Base-by-base conservation (phyloP, 2,113 vertebrate genomes). In the Rhombomys opimus region DNA sequence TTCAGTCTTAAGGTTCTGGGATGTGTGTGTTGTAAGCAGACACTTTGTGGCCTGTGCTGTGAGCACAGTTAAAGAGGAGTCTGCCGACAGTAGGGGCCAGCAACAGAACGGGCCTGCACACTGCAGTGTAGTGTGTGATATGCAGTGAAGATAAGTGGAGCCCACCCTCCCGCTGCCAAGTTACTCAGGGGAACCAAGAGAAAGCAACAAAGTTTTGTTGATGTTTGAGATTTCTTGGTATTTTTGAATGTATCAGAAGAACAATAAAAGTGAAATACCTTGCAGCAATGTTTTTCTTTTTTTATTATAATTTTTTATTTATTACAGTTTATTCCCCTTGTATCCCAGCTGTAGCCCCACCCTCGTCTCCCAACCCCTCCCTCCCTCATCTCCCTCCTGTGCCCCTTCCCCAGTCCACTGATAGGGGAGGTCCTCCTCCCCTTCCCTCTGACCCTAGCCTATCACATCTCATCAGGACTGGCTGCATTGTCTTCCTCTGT, bases 261-360 rank as follows among this genome's bases (percentile, higher is more conserved):
- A 80, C 75, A 30, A 46, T 93, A 76, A 80, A 80, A 87, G 4
- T 85, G 38, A 92, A 96, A 91, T 57, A 38, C 76, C 68, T 94
- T 78, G 2, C 32, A 27, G 13, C 84, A 46, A 46, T 46, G 46
- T 46, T 46, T 46, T 46, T 5, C 46, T 46, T 46, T 46, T 46
- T 46, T 46, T 46, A 46, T 5, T 46, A 46, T 46, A 46, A 46
- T 46, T 46, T 46, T 46, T 46, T 46, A 46, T 46, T 46, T 46
- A 46, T 46, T 46, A 46, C 46, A 46, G 5, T 46, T 46, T 46
- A 46, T 46, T 46, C 46, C 46, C 46, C 5, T 46, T 46, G 46
- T 46, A 46, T 46, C 46, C 46, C 46, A 46, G 46, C 46, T 46
- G 46, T 46, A 46, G 5, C 46, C 46, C 46, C 46, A 46, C 5